phyloP scores from a whole-genome alignment of 1,140 invertebrate genomes.

The Pseudomyrmex sp. region DNA sequence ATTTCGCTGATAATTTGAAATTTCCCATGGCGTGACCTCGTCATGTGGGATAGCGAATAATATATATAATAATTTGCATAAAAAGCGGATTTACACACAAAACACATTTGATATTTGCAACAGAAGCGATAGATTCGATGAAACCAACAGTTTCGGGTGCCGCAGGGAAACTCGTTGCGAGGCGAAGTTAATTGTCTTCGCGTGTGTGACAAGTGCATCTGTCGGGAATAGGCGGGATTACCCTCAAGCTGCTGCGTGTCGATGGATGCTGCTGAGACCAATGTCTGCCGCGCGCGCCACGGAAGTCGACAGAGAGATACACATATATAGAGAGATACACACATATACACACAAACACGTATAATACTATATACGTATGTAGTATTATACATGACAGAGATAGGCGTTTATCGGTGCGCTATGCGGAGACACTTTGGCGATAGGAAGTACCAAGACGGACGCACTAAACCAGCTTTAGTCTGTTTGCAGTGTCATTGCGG shows the following conservation, averaged over 20 bases:
- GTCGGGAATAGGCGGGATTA: conserved; percentile 21
- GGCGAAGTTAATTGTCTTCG: conserved; percentile 49
- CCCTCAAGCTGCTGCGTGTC: conserved; percentile 27
- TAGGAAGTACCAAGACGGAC: conserved; percentile 1
- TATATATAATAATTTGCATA: conserved; percentile 3
- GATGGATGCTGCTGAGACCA: conserved; percentile 27
- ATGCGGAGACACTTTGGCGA: conserved; percentile 26
- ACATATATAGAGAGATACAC: conserved; percentile 28
- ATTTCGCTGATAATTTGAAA: conserved; percentile 23
- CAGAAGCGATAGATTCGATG: conserved; percentile 36
- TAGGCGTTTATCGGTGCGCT: conserved; percentile 42
- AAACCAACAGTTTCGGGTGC: conserved; percentile 11
- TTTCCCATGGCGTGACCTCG: conserved; percentile 6
- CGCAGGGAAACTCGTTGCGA: conserved; percentile 4
- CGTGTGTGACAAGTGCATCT: conserved; percentile 31
- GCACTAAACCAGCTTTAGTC: conserved; percentile 9
- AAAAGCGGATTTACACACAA: background rate
- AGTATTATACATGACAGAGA: background rate
- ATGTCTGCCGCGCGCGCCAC: background rate
- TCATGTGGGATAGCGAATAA: conserved; percentile 17
- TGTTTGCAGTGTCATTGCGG: conserved; percentile 34
- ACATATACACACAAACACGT: too few relatives aligned
- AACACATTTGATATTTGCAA: conserved; percentile 33
- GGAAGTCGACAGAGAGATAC: background rate
- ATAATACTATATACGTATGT: too few relatives aligned